phyloP scores from a whole-genome alignment of 2,113 vertebrate genomes.

The Ceyx cyanopectus region DNA sequence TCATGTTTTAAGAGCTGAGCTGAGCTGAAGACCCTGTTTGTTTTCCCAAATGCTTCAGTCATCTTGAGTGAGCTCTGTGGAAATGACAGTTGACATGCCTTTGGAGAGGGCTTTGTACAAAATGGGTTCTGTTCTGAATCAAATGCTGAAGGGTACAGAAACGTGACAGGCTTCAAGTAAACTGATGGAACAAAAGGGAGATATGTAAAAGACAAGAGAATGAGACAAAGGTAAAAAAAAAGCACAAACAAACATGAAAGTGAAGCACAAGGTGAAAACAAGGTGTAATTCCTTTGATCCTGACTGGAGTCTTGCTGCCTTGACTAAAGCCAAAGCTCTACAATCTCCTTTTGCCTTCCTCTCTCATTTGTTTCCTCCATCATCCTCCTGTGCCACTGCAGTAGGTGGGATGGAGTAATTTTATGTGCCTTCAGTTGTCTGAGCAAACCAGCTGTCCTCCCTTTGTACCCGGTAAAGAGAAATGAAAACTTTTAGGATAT shows the following conservation, averaged over 20 bases:
- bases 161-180: neutral
- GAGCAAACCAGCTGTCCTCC: neutral
- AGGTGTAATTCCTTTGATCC: neutral
- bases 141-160: neutral
- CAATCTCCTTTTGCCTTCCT: neutral
- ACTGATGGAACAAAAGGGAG: neutral
- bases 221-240: neutral
- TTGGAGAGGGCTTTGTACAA: neutral
- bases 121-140: conserved; percentile 2
- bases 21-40: neutral
- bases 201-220: neutral
- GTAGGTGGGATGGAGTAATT: neutral
- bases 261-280: neutral
- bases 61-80: neutral
- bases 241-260: neutral
- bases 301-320: neutral
- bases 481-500: neutral
- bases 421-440: neutral
- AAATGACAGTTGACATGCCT: neutral
- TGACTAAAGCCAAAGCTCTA: neutral
- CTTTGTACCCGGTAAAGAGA: neutral
- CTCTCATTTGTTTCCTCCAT: neutral
- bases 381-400: neutral
- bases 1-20: neutral
- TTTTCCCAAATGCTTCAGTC: conserved; percentile 11